Percentiles rank a stretch among this genome's conserved stretches.
phyloP scores from a whole-genome alignment of 2,888 invertebrate genomes.

The Tetranychus piercei region DNA sequence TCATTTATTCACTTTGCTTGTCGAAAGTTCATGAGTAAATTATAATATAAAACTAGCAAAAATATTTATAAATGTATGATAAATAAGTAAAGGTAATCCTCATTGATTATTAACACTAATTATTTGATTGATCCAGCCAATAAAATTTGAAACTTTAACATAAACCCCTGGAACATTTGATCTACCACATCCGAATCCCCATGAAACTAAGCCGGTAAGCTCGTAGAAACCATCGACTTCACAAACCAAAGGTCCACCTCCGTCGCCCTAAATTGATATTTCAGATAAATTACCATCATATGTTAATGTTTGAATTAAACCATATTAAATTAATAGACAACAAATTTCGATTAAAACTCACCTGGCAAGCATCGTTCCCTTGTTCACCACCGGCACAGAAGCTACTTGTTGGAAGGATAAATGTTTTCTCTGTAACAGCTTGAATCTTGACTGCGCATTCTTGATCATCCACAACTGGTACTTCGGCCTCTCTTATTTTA shows the following conservation, averaged over 20 bases:
- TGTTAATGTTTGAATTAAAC: conserved; percentile 22
- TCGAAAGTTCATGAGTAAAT: no score
- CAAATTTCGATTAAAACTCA: neutral
- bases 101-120: conserved; percentile 56
- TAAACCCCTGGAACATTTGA: conserved; percentile 88
- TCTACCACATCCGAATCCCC: conserved; percentile 66
- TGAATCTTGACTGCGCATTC: conserved; percentile 82
- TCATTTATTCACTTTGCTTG: no score
- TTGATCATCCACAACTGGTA: conserved; percentile 76
- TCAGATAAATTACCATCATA: neutral
- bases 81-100: neutral
- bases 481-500: conserved; percentile 68
- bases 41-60: no score
- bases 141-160: conserved; percentile 82
- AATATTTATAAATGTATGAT: no score
- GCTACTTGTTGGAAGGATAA: conserved; percentile 74
- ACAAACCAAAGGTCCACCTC: conserved; percentile 79
- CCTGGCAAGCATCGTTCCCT: conserved; percentile 54
- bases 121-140: conserved; percentile 92
- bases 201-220: conserved; percentile 76
- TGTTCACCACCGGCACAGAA: conserved; percentile 85
- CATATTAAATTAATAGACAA: neutral
- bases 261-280: conserved; percentile 50
- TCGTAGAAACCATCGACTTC: conserved; percentile 81
- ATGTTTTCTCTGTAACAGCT: conserved; percentile 76